phyloP scores from a whole-genome alignment of 2,113 vertebrate species.

The Halichoeres trimaculatus region DNA sequence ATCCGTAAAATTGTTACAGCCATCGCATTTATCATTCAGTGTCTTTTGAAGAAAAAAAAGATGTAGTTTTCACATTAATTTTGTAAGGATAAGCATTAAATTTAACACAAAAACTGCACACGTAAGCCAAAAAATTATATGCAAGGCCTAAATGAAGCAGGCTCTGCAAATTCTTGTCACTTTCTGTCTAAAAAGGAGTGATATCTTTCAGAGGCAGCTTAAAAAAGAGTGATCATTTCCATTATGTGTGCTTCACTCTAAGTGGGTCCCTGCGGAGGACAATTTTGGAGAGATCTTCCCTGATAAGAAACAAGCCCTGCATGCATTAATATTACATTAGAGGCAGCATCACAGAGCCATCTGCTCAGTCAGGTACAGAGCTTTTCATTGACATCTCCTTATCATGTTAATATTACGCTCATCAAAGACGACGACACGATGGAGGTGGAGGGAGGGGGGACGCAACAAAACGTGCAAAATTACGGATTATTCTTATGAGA shows the following conservation, averaged over 20 bases:
- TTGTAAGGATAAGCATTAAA: constrained; percentile 2
- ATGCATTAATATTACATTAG: constrained; percentile 85
- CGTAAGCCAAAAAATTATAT: constrained; percentile 4
- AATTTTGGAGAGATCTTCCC: constrained; percentile 80
- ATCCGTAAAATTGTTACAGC: too few relatives aligned
- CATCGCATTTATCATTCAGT: background rate
- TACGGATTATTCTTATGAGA: constrained; percentile 69
- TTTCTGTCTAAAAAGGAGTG: constrained; percentile 51
- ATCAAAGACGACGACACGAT: constrained; percentile 71
- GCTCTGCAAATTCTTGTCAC: constrained; percentile 56
- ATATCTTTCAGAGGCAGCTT: constrained; percentile 68
- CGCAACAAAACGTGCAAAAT: constrained; percentile 68
- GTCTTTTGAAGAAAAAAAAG: background rate
- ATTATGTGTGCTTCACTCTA: constrained; percentile 77
- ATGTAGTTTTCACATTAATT: background rate
- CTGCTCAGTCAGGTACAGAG: constrained; percentile 77
- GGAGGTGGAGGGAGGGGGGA: constrained; percentile 4
- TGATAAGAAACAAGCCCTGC: constrained; percentile 80
- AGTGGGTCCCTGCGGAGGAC: constrained; percentile 80
- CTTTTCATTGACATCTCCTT: constrained; percentile 77
- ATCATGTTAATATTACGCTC: constrained; percentile 78
- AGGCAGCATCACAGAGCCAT: constrained; percentile 71
- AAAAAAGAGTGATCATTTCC: constrained; percentile 78
- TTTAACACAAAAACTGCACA: background rate
- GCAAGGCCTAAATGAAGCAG: constrained; percentile 19